A percentile compares a stretch with the other conserved stretches of the same genome.
These are phyloP conservation scores for Halcyon leucocephala DNA, from an alignment of 2,797 vertebrate species.

Conservation along the genomic window DNA sequence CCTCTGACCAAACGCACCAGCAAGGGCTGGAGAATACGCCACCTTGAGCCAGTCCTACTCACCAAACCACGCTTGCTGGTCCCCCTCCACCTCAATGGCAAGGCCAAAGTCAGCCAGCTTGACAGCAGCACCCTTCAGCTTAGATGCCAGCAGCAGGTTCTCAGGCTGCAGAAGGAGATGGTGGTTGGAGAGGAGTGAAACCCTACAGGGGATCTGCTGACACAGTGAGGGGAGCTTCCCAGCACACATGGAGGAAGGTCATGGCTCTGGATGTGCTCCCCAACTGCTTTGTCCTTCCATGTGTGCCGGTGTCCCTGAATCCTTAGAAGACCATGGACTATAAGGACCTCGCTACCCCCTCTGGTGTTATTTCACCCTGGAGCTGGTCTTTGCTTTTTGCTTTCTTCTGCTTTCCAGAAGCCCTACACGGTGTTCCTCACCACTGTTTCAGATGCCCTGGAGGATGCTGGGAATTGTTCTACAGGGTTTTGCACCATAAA, in stretches of 20 bases:
- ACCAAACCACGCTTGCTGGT: slow-evolving; percentile 98
- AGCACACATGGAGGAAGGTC: background rate
- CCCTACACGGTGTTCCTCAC: background rate
- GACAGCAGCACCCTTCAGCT: slow-evolving; percentile 94
- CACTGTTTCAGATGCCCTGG: background rate
- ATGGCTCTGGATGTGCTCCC: background rate
- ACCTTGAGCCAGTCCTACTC: slow-evolving; percentile 61
- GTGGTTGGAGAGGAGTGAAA: background rate
- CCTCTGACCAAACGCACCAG: rapidly evolving
- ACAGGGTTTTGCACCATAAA: background rate
- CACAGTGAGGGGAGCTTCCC: background rate
- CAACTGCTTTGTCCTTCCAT: background rate
- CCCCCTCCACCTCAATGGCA: slow-evolving; percentile 96
- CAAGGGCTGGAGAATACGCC: background rate
- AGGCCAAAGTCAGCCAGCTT: slow-evolving; percentile 96
- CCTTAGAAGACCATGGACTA: background rate
- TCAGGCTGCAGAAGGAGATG: slow-evolving; percentile 85
- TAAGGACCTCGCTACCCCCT: background rate
- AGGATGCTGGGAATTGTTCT: background rate
- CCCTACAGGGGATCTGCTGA: rapidly evolving
- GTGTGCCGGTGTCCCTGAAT: background rate
- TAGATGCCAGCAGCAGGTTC: slow-evolving; percentile 94
- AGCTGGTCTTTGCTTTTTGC: background rate
- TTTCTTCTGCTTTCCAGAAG: background rate
- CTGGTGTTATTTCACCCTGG: rapidly evolving